Percentiles rank a stretch among this genome's conserved stretches.
These are phyloP conservation scores for Eumaeus atala DNA, from an alignment of 1,140 invertebrate species.

Conservation along the genomic window DNA sequence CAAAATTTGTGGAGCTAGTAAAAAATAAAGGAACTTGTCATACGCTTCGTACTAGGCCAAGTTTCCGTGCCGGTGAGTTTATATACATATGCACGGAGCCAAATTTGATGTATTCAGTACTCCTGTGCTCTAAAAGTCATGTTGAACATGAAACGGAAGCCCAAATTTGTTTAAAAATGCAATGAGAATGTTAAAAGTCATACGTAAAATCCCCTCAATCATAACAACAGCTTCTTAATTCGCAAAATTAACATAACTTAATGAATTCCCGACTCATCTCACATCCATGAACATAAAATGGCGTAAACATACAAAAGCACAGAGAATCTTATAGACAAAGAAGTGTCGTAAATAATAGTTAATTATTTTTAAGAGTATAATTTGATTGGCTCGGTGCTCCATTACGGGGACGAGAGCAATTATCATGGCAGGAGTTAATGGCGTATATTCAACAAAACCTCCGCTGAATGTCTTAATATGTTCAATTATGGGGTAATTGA, in stretches of 20 bases:
- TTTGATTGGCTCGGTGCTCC: not conserved
- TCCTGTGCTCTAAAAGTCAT: too few species aligned
- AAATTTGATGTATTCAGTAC: too few species aligned
- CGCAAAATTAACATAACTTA: conserved; percentile 5
- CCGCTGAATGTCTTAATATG: conserved; percentile 9
- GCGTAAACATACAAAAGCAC: not conserved
- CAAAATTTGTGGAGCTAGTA: too few species aligned
- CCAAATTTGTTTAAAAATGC: too few species aligned
- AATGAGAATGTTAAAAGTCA: too few species aligned
- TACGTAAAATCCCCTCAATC: too few species aligned
- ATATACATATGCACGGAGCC: too few species aligned
- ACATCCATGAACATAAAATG: not conserved
- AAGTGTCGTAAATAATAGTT: conserved; percentile 9
- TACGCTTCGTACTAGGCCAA: too few species aligned
- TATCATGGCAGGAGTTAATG: conserved; percentile 5
- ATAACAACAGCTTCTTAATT: not conserved
- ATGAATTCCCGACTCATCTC: conserved; percentile 5
- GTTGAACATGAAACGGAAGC: too few species aligned
- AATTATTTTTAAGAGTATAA: conserved; percentile 4
- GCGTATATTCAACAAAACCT: not conserved
- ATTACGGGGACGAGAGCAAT: conserved; percentile 1
- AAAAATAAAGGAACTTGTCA: too few species aligned
- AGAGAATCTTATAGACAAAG: not conserved
- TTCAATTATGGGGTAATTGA: conserved; percentile 8
- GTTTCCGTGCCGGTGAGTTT: too few species aligned